Evolutionary conservation across 1,140 invertebrate genomes (phyloP).

Genomic region (Bombus superbus): DNA sequence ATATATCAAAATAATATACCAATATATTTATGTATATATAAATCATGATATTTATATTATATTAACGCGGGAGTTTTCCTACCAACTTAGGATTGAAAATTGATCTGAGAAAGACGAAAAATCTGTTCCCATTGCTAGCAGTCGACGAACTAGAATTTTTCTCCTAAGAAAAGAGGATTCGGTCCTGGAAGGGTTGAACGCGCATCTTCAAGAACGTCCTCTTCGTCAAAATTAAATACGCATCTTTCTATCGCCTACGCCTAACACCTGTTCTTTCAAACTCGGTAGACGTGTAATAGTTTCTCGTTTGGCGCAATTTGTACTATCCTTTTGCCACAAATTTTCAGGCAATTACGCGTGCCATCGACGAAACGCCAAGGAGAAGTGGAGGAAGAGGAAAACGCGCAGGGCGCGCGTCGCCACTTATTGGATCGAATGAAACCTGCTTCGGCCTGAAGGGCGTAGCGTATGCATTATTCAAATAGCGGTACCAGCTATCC

Average conservation of each 20-base stretch:
- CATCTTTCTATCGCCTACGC: too few relatives aligned
- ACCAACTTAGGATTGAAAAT: not conserved
- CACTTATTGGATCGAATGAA: slow-evolving; percentile 34
- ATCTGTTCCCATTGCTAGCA: too few relatives aligned
- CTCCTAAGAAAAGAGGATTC: too few relatives aligned
- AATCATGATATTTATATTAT: too few relatives aligned
- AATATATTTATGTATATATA: too few relatives aligned
- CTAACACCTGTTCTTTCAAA: not conserved
- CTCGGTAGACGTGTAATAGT: not conserved
- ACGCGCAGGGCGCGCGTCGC: not conserved
- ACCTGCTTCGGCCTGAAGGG: slow-evolving; percentile 22
- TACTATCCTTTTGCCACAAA: slow-evolving; percentile 1
- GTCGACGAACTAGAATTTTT: too few relatives aligned
- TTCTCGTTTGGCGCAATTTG: not conserved
- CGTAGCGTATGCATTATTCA: slow-evolving; percentile 51
- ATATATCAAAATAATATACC: too few relatives aligned
- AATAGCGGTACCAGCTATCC: slow-evolving; percentile 47
- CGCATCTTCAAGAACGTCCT: too few relatives aligned
- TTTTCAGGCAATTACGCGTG: slow-evolving; percentile 20
- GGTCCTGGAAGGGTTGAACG: too few relatives aligned
- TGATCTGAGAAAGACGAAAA: too few relatives aligned
- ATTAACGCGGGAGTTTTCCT: not conserved
- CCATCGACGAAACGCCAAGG: too few relatives aligned
- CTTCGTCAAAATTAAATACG: too few relatives aligned
- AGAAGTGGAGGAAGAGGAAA: not conserved